Percentiles rank a stretch among this genome's conserved stretches.
These are phyloP conservation scores for Oreochromis tanganicae DNA, from an alignment of 2,113 vertebrate genomes.

Conservation along the genomic window DNA sequence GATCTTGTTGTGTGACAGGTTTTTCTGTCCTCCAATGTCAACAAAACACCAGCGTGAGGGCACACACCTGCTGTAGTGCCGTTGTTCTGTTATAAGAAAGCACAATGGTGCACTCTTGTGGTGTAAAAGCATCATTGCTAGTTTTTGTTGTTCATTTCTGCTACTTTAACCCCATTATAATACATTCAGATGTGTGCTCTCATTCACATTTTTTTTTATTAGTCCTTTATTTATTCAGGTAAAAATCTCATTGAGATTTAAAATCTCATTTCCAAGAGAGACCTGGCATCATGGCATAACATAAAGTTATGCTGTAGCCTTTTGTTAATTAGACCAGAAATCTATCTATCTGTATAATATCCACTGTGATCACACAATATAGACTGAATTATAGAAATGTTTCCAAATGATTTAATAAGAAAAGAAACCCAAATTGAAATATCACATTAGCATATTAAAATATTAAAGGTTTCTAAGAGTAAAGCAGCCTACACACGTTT, in stretches of 20 bases:
- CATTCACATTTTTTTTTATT: too few relatives aligned
- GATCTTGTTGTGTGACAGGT: not conserved
- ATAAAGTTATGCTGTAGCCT: not conserved
- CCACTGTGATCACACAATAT: not conserved
- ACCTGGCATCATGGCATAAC: too few relatives aligned
- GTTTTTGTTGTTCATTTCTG: not conserved
- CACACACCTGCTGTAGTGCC: not conserved
- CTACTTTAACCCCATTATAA: not conserved
- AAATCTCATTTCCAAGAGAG: too few relatives aligned
- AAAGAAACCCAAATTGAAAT: not conserved
- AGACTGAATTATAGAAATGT: not conserved
- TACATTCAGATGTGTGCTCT: not conserved
- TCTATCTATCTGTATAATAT: not conserved
- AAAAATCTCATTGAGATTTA: too few relatives aligned
- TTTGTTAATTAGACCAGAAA: not conserved
- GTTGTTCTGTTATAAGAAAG: not conserved
- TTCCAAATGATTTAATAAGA: not conserved
- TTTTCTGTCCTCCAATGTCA: not conserved
- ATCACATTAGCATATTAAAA: not conserved
- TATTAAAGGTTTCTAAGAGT: not conserved
- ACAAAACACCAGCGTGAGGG: not conserved
- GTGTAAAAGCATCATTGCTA: not conserved
- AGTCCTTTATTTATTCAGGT: too few relatives aligned
- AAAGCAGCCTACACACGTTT: not conserved
- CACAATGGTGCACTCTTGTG: constrained; percentile 62